These are phyloP conservation scores for Cremastinae sp. DNA, from an alignment of 2,888 invertebrate species.

Conservation along the genomic window DNA sequence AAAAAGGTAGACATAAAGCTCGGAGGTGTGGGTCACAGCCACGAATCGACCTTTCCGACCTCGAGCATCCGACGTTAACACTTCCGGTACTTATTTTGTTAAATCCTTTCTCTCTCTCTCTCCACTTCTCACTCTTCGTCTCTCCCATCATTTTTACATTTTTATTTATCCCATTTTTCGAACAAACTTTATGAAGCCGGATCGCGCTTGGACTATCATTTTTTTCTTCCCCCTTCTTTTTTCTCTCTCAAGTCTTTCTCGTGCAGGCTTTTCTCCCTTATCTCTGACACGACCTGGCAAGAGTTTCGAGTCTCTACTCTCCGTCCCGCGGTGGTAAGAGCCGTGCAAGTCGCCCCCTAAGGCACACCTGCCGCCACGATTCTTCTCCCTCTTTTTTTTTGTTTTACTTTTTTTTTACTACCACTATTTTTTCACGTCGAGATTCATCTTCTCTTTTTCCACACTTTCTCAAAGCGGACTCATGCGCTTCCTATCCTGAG, in stretches of 20 bases:
- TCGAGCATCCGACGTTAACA: conserved; percentile 58
- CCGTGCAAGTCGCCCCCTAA: conserved; percentile 58
- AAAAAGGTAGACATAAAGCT: conserved; percentile 49
- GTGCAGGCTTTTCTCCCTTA: conserved; percentile 62
- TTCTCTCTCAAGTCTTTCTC: not conserved
- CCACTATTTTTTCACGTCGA: conserved; percentile 17
- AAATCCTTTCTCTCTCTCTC: conserved; percentile 23
- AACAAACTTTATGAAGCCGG: no score
- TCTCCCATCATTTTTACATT: conserved; percentile 34
- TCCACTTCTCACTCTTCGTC: conserved; percentile 21
- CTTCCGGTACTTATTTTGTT: conserved; percentile 57
- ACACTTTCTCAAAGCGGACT: conserved; percentile 39
- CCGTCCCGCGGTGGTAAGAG: conserved; percentile 38
- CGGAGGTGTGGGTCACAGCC: conserved; percentile 72
- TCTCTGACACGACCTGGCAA: conserved; percentile 63
- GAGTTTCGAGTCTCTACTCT: conserved; percentile 16
- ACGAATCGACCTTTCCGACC: conserved; percentile 74
- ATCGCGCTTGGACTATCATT: conserved; percentile 30
- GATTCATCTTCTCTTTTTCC: conserved; percentile 4
- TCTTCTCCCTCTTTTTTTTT: conserved; percentile 26
- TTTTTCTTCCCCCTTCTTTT: conserved; percentile 7
- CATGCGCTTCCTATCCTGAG: conserved; percentile 61
- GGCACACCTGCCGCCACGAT: conserved; percentile 66
- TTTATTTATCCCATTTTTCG: no score
- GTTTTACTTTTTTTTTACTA: conserved; percentile 1